Conservation (phyloP, 1,140 invertebrate species). For the Zaprionus capensis region DNA sequence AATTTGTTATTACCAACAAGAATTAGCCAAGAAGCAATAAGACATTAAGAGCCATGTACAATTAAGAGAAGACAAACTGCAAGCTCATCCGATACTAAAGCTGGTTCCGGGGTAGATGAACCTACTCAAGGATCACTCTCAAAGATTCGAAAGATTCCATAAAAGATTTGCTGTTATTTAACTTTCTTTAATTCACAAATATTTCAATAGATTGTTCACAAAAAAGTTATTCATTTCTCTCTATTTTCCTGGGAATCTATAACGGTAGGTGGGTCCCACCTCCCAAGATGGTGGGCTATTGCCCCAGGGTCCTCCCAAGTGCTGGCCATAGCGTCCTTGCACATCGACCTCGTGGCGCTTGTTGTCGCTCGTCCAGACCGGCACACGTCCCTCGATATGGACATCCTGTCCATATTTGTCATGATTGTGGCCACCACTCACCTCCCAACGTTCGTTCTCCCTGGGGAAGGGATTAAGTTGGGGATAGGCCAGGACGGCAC, state of each 20-base stretch:
- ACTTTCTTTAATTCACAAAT: background rate
- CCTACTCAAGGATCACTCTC: conserved; percentile 53
- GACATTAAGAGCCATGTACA: conserved; percentile 61
- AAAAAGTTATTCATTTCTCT: background rate
- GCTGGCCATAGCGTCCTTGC: conserved; percentile 58
- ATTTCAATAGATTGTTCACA: background rate
- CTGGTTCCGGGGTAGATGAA: conserved; percentile 66
- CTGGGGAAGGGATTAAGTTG: background rate
- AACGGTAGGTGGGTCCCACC: conserved; percentile 46
- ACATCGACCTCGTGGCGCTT: conserved; percentile 58
- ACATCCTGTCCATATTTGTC: conserved; percentile 58
- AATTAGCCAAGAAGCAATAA: conserved; percentile 54
- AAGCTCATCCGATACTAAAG: conserved; percentile 61
- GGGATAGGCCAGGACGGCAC: conserved; percentile 21
- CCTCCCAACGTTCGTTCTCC: conserved; percentile 38
- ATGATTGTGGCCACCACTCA: conserved; percentile 27
- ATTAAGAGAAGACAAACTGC: conserved; percentile 66
- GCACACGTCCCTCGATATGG: conserved; percentile 33
- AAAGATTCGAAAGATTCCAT: background rate
- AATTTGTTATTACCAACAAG: conserved; percentile 70
- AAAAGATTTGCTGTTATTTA: background rate
- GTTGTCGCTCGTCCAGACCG: conserved; percentile 66
- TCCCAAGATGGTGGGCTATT: conserved; percentile 36
- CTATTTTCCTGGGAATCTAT: conserved; percentile 8
- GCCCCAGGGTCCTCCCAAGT: conserved; percentile 61